Evolutionary conservation across 1,140 invertebrate genomes (phyloP), one percentile per base, ranked within the genome.

Genomic region (Diabrotica undecimpunctata): DNA sequence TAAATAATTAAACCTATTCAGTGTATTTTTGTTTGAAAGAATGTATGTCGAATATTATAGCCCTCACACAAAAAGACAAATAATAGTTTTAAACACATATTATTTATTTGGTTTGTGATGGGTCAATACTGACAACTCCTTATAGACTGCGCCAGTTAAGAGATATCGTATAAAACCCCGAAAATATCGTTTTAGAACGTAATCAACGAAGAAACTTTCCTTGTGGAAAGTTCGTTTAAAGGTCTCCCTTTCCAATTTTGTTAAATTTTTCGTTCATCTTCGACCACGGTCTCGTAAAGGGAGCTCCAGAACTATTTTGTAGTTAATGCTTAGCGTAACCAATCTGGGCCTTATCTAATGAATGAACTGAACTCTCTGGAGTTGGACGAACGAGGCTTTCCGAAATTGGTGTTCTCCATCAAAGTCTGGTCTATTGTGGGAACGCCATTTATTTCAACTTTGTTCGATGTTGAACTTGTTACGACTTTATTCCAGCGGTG

Each of bases 381-480:
- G 41, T 46, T 46, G n/a, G 41, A 46, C 41, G 41, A 46, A 46
- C 41, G 41, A 35, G 25, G 54, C 52, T 60, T 66, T 66, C 62
- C 54, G 61, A 58, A 66, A 66, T 66, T 62, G 65, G 54, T 38
- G 41, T 58, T 59, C 55, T 66, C 60, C 53, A 66, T 66, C 65
- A 66, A 66, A 66, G 65, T 66, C 65, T 10, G 13, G 12, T 62
- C 60, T 41, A 66, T 58, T 55, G 58, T 58, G 53, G 53, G 64
- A 35, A 58, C 46, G 46, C 60, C 41, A 66, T 66, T 66, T 66
- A 66, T 66, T 61, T 66, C 61, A 66, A 66, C 65, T 66, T 66
- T 62, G 65, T 61, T 62, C 52, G 65, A 39, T 12, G 56, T 39
- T 39, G 36, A 58, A 58, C 35, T 58, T 46, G 11, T 38, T 25